Percentiles rank a stretch among this genome's conserved stretches.
These are phyloP conservation scores for Jaculus jaculus DNA, from an alignment of 2,113 vertebrate genomes.

Conservation along the genomic window DNA sequence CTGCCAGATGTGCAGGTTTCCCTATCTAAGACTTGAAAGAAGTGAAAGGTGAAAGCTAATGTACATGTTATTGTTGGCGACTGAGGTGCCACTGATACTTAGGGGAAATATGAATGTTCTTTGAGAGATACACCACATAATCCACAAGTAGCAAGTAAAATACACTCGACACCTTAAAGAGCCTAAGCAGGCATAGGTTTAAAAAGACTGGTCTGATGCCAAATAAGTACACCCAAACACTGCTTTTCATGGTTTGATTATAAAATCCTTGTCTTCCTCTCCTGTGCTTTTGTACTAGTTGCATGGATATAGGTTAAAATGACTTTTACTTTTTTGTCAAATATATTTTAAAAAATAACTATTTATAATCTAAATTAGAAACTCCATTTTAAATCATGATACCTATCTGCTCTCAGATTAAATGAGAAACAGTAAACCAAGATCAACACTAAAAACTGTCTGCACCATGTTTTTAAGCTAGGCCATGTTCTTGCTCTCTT, in stretches of 20 bases:
- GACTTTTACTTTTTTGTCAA: neutral
- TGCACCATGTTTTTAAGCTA: neutral
- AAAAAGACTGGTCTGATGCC: neutral
- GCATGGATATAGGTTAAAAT: neutral
- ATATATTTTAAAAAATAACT: neutral
- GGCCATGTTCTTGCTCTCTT: neutral
- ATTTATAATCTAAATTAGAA: neutral
- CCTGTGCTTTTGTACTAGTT: neutral
- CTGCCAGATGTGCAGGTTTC: neutral
- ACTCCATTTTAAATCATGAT: neutral
- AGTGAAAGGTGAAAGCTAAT: constrained; percentile 6
- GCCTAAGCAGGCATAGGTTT: neutral
- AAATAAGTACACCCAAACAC: too few species aligned
- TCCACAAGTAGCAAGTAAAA: neutral
- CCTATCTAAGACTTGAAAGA: neutral
- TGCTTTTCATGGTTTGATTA: neutral
- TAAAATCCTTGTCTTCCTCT: neutral
- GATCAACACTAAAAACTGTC: neutral
- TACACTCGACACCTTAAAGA: neutral
- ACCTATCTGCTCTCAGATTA: neutral
- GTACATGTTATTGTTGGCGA: neutral
- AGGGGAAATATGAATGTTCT: neutral
- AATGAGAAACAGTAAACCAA: neutral
- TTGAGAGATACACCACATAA: neutral
- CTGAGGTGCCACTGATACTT: neutral